A percentile compares a stretch with the other conserved stretches of the same genome.
phyloP scores from a whole-genome alignment of 1,140 invertebrate genomes.

The Pseudachorutes palmiensis region DNA sequence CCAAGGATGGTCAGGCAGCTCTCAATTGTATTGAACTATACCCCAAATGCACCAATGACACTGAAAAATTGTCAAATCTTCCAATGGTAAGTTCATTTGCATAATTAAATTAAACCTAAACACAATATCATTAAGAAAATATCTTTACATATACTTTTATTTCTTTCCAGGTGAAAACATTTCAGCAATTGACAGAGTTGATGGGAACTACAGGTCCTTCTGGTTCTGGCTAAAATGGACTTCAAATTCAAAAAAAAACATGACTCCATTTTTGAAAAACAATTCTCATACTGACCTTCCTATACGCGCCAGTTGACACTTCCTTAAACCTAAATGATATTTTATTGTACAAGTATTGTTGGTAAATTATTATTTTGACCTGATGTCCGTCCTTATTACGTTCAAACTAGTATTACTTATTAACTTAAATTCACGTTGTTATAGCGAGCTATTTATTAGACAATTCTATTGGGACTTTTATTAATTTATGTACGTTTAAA shows the following conservation, averaged over 20 bases:
- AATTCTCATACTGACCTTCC: background rate
- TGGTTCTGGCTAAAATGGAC: background rate
- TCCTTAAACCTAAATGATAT: too few species aligned
- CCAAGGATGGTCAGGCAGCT: conserved; percentile 72
- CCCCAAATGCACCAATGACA: conserved; percentile 56
- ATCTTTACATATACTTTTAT: background rate
- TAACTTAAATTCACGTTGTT: too few species aligned
- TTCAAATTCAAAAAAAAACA: background rate
- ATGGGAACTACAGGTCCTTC: conserved; percentile 22
- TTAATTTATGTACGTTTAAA: too few species aligned
- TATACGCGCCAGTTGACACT: too few species aligned
- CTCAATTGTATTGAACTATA: conserved; percentile 58
- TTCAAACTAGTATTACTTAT: too few species aligned
- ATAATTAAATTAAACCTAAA: background rate
- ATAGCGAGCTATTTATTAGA: too few species aligned
- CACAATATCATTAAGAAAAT: background rate
- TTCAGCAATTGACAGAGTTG: conserved; percentile 35
- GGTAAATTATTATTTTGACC: too few species aligned
- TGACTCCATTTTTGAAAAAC: background rate
- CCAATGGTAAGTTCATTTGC: conserved; percentile 32
- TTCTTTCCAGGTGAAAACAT: conserved; percentile 34
- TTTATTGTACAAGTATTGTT: too few species aligned
- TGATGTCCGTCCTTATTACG: too few species aligned
- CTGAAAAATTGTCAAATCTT: conserved; percentile 41
- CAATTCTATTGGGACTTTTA: too few species aligned